Conservation (phyloP, 2,797 vertebrate species). For the Mormyrops attenuatus region DNA sequence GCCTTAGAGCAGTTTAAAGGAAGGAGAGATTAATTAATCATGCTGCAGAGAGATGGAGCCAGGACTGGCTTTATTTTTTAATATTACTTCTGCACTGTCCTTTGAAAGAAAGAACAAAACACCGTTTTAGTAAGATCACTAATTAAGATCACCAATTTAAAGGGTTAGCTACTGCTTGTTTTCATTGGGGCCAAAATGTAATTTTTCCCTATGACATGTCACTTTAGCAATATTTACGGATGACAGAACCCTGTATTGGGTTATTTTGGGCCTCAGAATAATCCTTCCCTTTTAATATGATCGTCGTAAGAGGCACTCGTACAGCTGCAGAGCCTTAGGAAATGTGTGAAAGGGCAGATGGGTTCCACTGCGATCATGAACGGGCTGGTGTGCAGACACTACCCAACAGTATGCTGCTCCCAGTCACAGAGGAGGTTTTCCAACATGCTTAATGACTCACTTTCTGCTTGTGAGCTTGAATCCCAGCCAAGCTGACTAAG, state of each 20-base stretch:
- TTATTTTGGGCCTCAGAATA: conserved; percentile 72
- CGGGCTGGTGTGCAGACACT: too few species aligned
- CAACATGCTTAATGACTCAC: background rate
- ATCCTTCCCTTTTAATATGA: conserved; percentile 69
- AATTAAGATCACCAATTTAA: conserved; percentile 72
- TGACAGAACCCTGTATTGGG: conserved; percentile 75
- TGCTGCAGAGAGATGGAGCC: conserved; percentile 68
- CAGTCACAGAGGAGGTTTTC: background rate
- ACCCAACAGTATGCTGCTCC: background rate
- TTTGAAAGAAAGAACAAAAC: conserved; percentile 60
- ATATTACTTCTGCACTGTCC: conserved; percentile 80
- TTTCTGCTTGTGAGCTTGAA: background rate
- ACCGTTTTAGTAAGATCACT: conserved; percentile 77
- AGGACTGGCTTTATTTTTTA: conserved; percentile 65
- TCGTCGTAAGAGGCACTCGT: conserved; percentile 71
- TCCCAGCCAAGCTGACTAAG: background rate
- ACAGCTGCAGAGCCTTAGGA: conserved; percentile 50
- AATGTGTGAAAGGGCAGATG: conserved; percentile 57
- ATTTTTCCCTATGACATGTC: conserved; percentile 78
- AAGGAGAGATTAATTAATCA: conserved; percentile 79
- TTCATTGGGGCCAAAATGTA: conserved; percentile 67
- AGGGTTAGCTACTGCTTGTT: conserved; percentile 44
- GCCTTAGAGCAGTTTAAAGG: conserved; percentile 63
- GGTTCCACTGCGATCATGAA: background rate
- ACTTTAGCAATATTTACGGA: conserved; percentile 70